Evolutionary conservation across 2,888 invertebrate genomes (phyloP).

Genomic region (Penaeus monodon): DNA sequence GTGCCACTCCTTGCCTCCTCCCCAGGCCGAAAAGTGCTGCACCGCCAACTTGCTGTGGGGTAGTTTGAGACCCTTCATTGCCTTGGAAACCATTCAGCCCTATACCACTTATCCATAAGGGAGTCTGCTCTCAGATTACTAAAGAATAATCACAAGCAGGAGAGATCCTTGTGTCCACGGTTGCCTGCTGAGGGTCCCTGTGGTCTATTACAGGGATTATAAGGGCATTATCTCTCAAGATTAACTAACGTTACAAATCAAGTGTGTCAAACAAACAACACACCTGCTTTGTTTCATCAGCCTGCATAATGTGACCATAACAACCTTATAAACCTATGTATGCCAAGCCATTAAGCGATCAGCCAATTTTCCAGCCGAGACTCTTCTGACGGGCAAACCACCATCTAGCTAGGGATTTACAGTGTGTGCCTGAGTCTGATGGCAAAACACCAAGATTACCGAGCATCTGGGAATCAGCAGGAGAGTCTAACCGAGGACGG

Average conservation of each 20-base stretch:
- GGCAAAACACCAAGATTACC: constrained; percentile 31
- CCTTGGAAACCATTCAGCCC: no score
- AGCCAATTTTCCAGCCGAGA: neutral
- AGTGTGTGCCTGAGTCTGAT: neutral
- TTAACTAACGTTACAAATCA: neutral
- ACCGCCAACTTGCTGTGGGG: constrained; percentile 79
- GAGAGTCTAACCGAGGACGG: constrained; percentile 29
- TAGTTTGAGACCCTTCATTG: no score
- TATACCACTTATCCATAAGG: no score
- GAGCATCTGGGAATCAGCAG: constrained; percentile 19
- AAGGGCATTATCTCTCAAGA: neutral
- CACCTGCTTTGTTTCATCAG: neutral
- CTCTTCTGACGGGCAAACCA: neutral
- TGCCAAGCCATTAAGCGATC: neutral
- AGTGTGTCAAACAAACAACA: neutral
- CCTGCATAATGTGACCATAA: neutral
- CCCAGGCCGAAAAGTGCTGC: constrained; percentile 79
- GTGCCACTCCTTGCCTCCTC: constrained; percentile 86
- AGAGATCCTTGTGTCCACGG: constrained; percentile 11
- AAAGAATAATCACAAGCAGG: constrained; percentile 56
- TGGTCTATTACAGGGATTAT: neutral
- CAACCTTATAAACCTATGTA: neutral
- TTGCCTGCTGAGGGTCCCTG: constrained; percentile 11
- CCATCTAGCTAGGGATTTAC: constrained; percentile 43
- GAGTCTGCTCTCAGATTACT: constrained; percentile 57